These are phyloP conservation scores for Drosophila aff. DNA, from an alignment of 1,140 invertebrate genomes.

Conservation along the genomic window DNA sequence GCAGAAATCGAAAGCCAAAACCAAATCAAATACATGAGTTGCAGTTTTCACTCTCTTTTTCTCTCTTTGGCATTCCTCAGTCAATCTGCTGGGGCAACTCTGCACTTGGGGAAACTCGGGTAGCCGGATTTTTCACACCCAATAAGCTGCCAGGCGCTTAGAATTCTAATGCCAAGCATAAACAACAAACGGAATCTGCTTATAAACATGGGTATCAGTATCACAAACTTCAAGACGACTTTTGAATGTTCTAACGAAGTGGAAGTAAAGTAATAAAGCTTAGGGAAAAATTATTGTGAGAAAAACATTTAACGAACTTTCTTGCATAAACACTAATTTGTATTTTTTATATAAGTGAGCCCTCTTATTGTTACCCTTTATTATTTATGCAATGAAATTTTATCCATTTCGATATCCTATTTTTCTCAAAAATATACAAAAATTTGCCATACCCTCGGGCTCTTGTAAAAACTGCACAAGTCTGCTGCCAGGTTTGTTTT, in stretches of 20 bases:
- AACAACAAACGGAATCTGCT: conserved; percentile 37
- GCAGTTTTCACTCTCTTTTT: conserved; percentile 29
- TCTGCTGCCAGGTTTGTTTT: conserved; percentile 44
- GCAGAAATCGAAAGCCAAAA: conserved; percentile 41
- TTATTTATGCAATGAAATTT: neutral
- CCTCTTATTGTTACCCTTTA: too few relatives aligned
- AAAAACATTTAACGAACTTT: neutral
- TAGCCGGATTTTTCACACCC: conserved; percentile 40
- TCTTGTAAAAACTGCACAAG: conserved; percentile 30
- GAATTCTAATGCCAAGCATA: conserved; percentile 64
- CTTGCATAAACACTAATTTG: too few relatives aligned
- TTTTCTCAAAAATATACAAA: neutral
- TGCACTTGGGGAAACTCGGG: conserved; percentile 2
- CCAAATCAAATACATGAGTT: conserved; percentile 50
- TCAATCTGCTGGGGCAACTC: conserved; percentile 8
- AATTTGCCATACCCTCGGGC: neutral
- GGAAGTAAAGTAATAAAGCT: neutral
- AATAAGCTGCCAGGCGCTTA: conserved; percentile 49
- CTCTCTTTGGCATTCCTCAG: conserved; percentile 7
- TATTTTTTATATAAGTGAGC: too few relatives aligned
- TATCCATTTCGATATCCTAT: neutral
- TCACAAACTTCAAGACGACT: neutral
- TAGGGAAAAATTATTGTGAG: neutral
- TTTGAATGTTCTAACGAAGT: neutral
- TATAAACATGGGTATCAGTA: conserved; percentile 9